Percentiles rank a stretch among this genome's conserved stretches.
Conservation (phyloP, 2,797 vertebrate genomes). For the Enteromius thamalakanensis region DNA sequence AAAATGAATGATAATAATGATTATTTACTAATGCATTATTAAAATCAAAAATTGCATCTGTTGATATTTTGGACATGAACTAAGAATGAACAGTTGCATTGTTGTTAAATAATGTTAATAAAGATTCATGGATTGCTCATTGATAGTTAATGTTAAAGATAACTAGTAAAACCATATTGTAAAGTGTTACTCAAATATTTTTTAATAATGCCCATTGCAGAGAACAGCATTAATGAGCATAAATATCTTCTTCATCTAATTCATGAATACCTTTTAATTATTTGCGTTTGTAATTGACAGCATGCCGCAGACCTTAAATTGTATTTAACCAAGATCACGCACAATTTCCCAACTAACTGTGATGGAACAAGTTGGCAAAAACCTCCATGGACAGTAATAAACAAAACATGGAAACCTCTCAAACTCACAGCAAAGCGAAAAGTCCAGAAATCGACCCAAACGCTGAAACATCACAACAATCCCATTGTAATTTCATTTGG, state of each 20-base stretch:
- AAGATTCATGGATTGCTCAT: not conserved
- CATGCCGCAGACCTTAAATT: not conserved
- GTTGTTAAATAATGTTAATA: not conserved
- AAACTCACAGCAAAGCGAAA: not conserved
- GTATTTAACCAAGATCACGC: not conserved
- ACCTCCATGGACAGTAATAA: not conserved
- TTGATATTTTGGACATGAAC: not conserved
- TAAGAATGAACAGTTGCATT: not conserved
- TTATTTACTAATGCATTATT: not conserved
- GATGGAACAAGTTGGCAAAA: not conserved
- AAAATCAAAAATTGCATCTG: not conserved
- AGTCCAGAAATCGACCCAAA: slow-evolving; percentile 44
- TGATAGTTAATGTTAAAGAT: not conserved
- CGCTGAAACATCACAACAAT: slow-evolving; percentile 51
- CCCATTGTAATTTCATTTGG: slow-evolving; percentile 58
- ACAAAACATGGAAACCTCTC: not conserved
- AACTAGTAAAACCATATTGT: not conserved
- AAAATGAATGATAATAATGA: not conserved
- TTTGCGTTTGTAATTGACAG: not conserved
- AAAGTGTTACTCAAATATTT: not conserved
- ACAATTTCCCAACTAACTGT: not conserved
- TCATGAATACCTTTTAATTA: not conserved
- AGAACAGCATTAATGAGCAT: not conserved
- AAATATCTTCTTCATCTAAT: not conserved
- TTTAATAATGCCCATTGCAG: not conserved